Evolutionary conservation across 2,888 invertebrate genomes (phyloP), one percentile per base, ranked within the genome.

Genomic region (Trichopria drosophilae): DNA sequence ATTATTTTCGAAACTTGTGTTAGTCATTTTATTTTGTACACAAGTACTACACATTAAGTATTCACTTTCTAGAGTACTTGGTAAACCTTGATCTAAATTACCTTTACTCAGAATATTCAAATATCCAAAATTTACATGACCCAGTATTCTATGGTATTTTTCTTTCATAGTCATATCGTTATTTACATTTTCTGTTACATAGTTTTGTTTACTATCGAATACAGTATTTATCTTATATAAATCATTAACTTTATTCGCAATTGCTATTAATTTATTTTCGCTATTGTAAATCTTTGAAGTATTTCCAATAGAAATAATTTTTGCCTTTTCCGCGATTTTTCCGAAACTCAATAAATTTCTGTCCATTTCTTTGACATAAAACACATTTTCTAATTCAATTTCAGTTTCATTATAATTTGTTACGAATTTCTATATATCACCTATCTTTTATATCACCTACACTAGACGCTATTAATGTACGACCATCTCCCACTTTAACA

Each of bases 1-100:
- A 36, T 45, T 49, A 42, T 51, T 56, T 36, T 56, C 44, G 19
- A 49, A 53, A 19, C 16, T 13, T 1, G 16, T 20, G 6, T 47
- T 50, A n/a, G 40, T 24, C 52, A 55, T 55, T 43, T 53, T 55
- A 47, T 46, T 55, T 35, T 50, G 35, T 20, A 49, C 7, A 28
- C 53, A 56, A 1, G 40, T 51, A 29, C 32, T 36, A 18, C 55
- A 53, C 31, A 47, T 55, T 7, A 53, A 18, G 23, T 37, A 44
- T 3, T 28, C 39, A 1, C 18, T 35, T 4, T 50, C 44, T 36
- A 55, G 13, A 10, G 39, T 22, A 16, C 35, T 32, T 10, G 52
- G 55, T 15, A 55, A 4, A 13, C 49, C 42, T 16, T 49, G 42
- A 1, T 50, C 20, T 51, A 53, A 41, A 10, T 51, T 43, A 40